Base-by-base conservation (phyloP, 2,113 vertebrate genomes). In the Jacana jacana region DNA sequence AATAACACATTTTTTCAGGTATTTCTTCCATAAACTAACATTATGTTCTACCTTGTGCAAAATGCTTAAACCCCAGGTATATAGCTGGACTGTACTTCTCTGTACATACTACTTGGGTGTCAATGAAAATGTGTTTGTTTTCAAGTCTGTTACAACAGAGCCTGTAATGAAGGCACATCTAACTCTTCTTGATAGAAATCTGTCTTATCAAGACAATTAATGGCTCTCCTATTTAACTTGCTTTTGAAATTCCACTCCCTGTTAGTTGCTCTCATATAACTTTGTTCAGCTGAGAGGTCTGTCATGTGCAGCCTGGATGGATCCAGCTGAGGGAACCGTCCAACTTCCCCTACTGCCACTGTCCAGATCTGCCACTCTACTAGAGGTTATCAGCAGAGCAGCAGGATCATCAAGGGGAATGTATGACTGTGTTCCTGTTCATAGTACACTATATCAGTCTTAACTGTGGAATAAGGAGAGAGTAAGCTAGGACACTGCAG, bases 351-450 rank as follows among this genome's bases (percentile, higher is more conserved):
- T 25, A 15, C 14, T 39, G 61, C 37, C 54, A 22, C 37, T 49
- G 80, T 30, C 16, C 89, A 66, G 65, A 64, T 14, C 57, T 93
- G 61, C 73, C 39, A 69, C 60, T 84, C 48, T 63, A 25, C 9
- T 16, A 40, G 9, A 10, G n/a, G 42, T 71, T 81, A 81, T 81
- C 78, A 78, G 91, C 55, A 92, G 79, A 91, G 78, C 61, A 82
- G 57, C 64, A 91, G 64, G 77, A 72, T 65, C 72, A 86, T 46
- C 48, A 69, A 88, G 22, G 37, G 37, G 20, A 66, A 52, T 2
- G 28, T 9, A 68, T 1, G 3, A 20, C 61, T 14, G 5, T 37
- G 48, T 60, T 54, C 58, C 90, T 85, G 5, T 42, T 48, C 70
- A 69, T 2, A 68, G n/a, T 12, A 40, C 19, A 9, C 31, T 70